Evolutionary conservation across 2,113 vertebrate genomes (phyloP).

Genomic region (Sphaerodactylus townsendi): DNA sequence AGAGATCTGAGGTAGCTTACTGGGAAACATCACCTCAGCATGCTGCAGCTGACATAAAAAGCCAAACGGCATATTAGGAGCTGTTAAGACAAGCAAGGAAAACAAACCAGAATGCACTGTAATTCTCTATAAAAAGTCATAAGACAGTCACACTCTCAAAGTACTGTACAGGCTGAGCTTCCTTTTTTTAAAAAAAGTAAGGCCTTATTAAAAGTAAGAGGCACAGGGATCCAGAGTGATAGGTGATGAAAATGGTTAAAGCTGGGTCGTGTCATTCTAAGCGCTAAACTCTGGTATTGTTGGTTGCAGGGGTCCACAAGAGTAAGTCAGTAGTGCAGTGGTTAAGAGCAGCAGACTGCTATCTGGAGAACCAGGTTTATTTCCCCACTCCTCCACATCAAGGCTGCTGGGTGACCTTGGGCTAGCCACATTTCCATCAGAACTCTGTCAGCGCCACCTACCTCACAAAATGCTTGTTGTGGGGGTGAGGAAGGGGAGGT

Average conservation of each 20-base stretch:
- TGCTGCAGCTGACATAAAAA: constrained; percentile 10
- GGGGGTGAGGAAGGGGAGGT: no score
- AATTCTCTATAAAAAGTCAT: neutral
- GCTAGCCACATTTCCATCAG: no score
- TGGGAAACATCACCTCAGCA: neutral
- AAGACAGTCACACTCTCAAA: neutral
- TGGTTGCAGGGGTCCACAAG: neutral
- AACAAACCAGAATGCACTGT: neutral
- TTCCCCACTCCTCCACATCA: no score
- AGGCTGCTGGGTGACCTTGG: no score
- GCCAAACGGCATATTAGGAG: neutral
- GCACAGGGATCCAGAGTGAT: neutral
- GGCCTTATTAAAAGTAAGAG: neutral
- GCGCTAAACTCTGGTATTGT: neutral
- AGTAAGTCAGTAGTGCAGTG: neutral
- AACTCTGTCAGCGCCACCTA: no score
- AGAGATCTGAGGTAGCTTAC: constrained; percentile 5
- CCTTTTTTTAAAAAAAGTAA: neutral
- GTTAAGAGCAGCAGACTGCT: no score
- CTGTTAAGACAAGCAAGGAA: neutral
- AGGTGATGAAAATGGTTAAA: neutral
- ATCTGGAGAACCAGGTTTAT: no score
- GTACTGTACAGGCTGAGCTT: neutral
- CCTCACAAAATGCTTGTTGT: no score
- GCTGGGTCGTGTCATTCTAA: no score